Evolutionary conservation across 2,888 invertebrate species (phyloP), one percentile per base, ranked within the genome.

Genomic region (Cantharis flavilabris): DNA sequence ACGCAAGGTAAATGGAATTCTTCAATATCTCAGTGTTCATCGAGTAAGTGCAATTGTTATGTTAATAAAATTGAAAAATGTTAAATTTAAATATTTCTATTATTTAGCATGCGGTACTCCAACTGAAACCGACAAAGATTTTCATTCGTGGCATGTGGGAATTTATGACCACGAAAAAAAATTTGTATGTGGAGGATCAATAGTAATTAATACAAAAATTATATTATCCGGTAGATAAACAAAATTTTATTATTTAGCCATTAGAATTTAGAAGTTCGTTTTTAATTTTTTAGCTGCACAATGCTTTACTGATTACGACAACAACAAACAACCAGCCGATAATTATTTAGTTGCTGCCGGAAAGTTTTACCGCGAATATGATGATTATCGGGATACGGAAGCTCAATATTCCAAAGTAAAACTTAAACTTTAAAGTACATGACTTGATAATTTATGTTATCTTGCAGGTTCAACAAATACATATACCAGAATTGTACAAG

Each of bases 91-190:
- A n/a, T 7, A 49, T 49, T n/a, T n/a, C 7, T n/a, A n/a, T 5
- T n/a, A 11, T 49, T 49, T n/a, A 49, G 49, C n/a, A 3, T 49
- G 49, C 49, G 49, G 49, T n/a, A 49, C 4, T 0, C 49, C 49
- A n/a, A 1, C 49, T n/a, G n/a, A 5, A 11, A 5, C 49, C 2
- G 11, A 49, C 11, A 7, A n/a, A 7, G n/a, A 49, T n/a, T n/a
- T 13, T 23, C 20, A 18, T 18, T 86, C 87, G 26, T 87, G 87
- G 87, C 83, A 84, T 16, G 81, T 82, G 3, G 86, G 85, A 7
- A 63, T 87, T 71, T 87, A 84, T 73, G 10, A 7, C n/a, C 69
- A 14, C 30, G 71, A 76, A 70, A 72, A 69, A 3, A 67, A 72
- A 3, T 82, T 83, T 23, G 78, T 82, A 62, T 86, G 86, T 79